Base-by-base conservation (phyloP, 2,888 invertebrate genomes). In the Pseudococcus jackbeardsleyi region DNA sequence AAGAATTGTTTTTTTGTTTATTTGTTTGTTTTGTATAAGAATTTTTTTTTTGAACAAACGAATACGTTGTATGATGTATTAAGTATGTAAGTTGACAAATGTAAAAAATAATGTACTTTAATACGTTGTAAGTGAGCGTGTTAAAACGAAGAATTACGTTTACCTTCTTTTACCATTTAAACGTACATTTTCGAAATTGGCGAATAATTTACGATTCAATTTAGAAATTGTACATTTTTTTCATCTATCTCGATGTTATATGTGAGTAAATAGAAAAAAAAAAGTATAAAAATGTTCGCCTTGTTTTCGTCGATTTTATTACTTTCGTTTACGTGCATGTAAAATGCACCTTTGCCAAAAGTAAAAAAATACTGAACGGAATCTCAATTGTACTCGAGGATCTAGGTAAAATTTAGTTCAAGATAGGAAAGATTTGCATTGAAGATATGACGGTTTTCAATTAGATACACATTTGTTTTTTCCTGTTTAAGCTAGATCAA, bases 251-350 rank as follows among this genome's bases (percentile, higher is more conserved):
- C 19, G 79, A 79, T 79, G 79, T 79, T 79, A 79, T 79, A 79
- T 42, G 68, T 72, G 79, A 79, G 79, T 79, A 79, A 79, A 79
- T 79, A 79, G 79, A 79, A 79, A 79, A 79, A 42, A 26, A 72
- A 72, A 15, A 5, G 33, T 6, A 11, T 22, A 64, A 64, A 72
- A 19, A 79, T 79, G 79, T 17, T 17, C 26, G 42, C 33, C 4
- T 12, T 59, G 59, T 72, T 79, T 79, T 77, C n/a, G 4, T 79
- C 42, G n/a, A 72, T 72, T 26, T 26, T 59, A 19, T 19, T 59
- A 8, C 19, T 19, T 59, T 33, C 26, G 26, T 33, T 3, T 33
- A 3, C 59, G 19, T 9, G 7, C 19, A 59, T 8, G 19, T 17
- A 17, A 59, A 19, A 6, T 8, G 19, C 59, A 59, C 59, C 19